phyloP scores from a whole-genome alignment of 2,113 vertebrate species.

The Silurus asotus region DNA sequence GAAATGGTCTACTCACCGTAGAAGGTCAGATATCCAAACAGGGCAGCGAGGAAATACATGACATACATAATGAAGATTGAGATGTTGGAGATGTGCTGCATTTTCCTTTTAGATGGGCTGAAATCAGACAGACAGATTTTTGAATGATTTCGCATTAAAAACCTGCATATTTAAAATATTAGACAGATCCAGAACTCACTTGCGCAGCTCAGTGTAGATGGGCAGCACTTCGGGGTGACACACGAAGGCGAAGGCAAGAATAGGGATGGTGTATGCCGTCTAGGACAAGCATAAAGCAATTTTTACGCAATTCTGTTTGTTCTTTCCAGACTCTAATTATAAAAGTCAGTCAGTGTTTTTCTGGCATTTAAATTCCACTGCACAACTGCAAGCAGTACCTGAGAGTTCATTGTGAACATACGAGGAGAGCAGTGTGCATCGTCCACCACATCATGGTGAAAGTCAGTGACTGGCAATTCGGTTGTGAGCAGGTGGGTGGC shows the following conservation, averaged over 20 bases:
- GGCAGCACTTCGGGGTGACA: conserved; percentile 97
- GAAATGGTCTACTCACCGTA: conserved; percentile 78
- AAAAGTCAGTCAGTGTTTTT: not conserved
- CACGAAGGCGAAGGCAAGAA: conserved; percentile 96
- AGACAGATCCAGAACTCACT: conserved; percentile 76
- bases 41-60: conserved; percentile 97
- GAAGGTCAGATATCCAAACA: conserved; percentile 98
- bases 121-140: conserved; percentile 45
- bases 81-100: conserved; percentile 94
- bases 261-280: conserved; percentile 97
- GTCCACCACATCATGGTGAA: conserved; percentile 64
- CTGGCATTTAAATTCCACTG: not conserved
- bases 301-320: not conserved
- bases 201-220: conserved; percentile 94
- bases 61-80: conserved; percentile 92
- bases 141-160: not conserved
- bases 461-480: conserved; percentile 42
- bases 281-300: conserved; percentile 55
- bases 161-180: not conserved
- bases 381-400: conserved; percentile 70
- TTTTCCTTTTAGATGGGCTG: conserved; percentile 88
- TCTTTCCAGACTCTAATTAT: not conserved
- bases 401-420: conserved; percentile 90
- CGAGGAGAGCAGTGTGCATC: conserved; percentile 73
- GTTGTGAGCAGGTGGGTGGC: conserved; percentile 53